These are phyloP conservation scores for Pelecanus crispus DNA, from an alignment of 2,113 vertebrate genomes.

Conservation along the genomic window DNA sequence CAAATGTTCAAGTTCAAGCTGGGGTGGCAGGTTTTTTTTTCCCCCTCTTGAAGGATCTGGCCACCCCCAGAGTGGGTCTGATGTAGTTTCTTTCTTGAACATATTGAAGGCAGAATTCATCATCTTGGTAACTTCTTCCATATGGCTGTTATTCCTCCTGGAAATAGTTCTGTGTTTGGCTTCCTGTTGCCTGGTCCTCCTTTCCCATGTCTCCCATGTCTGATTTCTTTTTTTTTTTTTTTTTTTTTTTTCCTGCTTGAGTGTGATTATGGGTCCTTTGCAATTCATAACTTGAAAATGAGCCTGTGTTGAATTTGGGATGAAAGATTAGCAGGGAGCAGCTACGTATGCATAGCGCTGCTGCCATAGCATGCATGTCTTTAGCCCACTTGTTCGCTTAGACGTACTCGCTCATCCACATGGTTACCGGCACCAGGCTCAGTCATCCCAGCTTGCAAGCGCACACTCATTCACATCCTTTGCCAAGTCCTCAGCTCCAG, in stretches of 20 bases:
- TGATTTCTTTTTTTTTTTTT: neutral
- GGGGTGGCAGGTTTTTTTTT: slow-evolving; percentile 37
- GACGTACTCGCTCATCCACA: neutral
- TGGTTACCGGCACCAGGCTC: neutral
- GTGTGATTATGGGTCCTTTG: neutral
- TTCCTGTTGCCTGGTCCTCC: slow-evolving; percentile 39
- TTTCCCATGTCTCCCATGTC: neutral
- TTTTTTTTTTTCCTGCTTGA: neutral
- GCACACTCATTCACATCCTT: neutral
- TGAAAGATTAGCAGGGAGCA: neutral
- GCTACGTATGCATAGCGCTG: neutral
- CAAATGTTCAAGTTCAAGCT: slow-evolving; percentile 65
- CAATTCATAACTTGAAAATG: neutral
- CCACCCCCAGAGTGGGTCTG: slow-evolving; percentile 58
- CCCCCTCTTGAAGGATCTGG: slow-evolving; percentile 14
- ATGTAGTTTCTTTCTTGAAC: slow-evolving; percentile 55
- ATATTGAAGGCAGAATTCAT: slow-evolving; percentile 65
- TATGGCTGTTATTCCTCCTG: slow-evolving; percentile 58
- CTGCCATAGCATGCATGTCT: neutral
- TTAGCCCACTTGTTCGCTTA: neutral
- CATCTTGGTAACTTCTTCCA: slow-evolving; percentile 63
- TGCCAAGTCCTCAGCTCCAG: slow-evolving; percentile 19
- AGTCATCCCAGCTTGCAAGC: neutral
- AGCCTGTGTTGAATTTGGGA: neutral
- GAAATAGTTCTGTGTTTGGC: slow-evolving; percentile 52